Evolutionary conservation across 1,140 invertebrate species (phyloP), one percentile per base, ranked within the genome.

Genomic region (Ips typographus): DNA sequence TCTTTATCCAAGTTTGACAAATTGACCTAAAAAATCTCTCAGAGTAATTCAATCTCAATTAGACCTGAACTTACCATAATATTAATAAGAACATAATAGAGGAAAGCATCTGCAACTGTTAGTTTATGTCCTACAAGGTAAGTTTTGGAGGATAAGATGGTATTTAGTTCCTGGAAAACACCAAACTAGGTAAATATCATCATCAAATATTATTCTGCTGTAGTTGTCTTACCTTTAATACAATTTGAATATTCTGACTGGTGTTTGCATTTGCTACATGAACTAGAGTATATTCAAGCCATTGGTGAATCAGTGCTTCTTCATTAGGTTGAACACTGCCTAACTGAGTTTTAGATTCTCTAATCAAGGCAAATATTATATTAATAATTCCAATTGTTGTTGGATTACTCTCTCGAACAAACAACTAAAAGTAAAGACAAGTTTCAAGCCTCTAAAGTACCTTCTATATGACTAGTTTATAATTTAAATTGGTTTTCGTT

Each of bases 1-100:
- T 86, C 87, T 65, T 88, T 88, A 2, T 88, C 85, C 68, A 85
- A 80, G 37, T 82, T 80, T 1, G 79, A 80, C 40, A 89, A 76
- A 38, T 79, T 81, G 72, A 77, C 79, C 84, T 85, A 62, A 2
- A 82, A 68, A 68, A 58, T 72, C 37, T 72, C 65, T 42, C 49
- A 59, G 71, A 65, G 43, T 63, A 65, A 40, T 42, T 38, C 65
- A 37, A 65, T 37, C 56, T 60, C 64, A 64, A 44, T 58, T 42
- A 44, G 22, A 5, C 37, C 22, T 4, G 1, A 60, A 40, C 8
- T 38, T 73, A 83, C 86, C 85, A 88, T 83, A 56, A 84, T 79
- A 70, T 82, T 78, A 73, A 83, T 77, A 53, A 89, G 74, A 47
- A 81, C 74, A 75, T 87, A 87, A 74, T 86, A 89, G 2, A 88